phyloP scores from a whole-genome alignment of 2,888 invertebrate species.

The Drosophila formosana region DNA sequence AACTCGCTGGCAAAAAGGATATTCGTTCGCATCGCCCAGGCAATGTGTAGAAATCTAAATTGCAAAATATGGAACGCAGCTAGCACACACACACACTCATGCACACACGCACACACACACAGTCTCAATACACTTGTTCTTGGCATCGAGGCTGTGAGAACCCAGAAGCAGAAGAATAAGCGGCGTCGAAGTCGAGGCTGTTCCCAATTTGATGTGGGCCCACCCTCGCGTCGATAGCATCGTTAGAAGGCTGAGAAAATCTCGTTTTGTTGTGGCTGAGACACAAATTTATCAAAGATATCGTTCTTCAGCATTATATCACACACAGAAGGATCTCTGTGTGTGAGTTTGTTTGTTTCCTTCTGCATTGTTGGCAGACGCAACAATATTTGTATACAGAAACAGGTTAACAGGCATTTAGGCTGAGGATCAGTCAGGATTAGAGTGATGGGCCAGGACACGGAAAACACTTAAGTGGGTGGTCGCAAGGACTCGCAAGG shows the following conservation, averaged over 20 bases:
- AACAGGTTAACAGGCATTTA: conserved; percentile 75
- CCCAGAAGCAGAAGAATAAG: conserved; percentile 20
- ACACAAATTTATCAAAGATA: conserved; percentile 27
- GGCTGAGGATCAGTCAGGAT: conserved; percentile 67
- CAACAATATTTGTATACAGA: conserved; percentile 59
- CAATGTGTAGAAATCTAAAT: conserved; percentile 73
- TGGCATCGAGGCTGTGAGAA: conserved; percentile 53
- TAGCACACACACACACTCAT: conserved; percentile 18
- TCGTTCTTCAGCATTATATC: conserved; percentile 3
- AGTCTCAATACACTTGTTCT: neutral
- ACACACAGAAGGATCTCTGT: neutral
- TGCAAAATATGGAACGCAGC: conserved; percentile 72
- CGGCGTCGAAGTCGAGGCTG: conserved; percentile 33
- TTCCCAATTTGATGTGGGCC: conserved; percentile 75
- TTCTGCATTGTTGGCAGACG: conserved; percentile 42
- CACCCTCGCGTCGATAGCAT: conserved; percentile 77
- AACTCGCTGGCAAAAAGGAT: conserved; percentile 64
- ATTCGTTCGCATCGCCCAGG: conserved; percentile 49
- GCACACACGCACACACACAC: conserved; percentile 17
- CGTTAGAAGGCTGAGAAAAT: conserved; percentile 71
- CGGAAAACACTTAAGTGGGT: conserved; percentile 59
- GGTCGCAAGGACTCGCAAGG: conserved; percentile 34
- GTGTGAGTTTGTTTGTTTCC: conserved; percentile 5
- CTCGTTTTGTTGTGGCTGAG: conserved; percentile 70
- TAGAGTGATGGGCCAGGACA: conserved; percentile 34